phyloP scores from a whole-genome alignment of 2,888 invertebrate genomes.

The Bombylius discolor region DNA sequence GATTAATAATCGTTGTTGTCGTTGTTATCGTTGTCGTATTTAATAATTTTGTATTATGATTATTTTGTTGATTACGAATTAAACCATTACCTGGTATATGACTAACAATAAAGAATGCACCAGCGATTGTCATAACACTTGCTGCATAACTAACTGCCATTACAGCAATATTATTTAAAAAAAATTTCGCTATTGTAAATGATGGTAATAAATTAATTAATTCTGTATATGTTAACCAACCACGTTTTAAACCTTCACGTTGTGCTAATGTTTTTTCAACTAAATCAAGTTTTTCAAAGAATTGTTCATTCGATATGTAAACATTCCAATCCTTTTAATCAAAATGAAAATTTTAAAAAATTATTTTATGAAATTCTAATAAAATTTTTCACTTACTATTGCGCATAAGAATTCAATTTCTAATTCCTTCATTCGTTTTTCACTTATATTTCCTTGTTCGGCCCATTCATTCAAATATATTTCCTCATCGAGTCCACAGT shows the following conservation, averaged over 20 bases:
- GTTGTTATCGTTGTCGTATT: neutral
- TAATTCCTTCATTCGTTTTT: constrained; percentile 61
- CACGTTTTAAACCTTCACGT: constrained; percentile 55
- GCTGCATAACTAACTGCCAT: constrained; percentile 34
- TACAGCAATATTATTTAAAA: constrained; percentile 29
- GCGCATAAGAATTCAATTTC: constrained; percentile 82
- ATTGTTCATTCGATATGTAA: constrained; percentile 61
- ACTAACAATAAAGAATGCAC: constrained; percentile 39
- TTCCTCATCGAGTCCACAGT: constrained; percentile 86
- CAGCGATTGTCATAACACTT: constrained; percentile 34
- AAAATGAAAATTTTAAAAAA: constrained; percentile 4
- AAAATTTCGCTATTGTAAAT: constrained; percentile 29
- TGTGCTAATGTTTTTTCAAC: constrained; percentile 62
- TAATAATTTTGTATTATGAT: neutral
- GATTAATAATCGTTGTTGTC: neutral
- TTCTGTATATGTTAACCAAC: constrained; percentile 76
- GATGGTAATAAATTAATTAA: constrained; percentile 41
- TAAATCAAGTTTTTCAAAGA: constrained; percentile 55
- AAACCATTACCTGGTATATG: constrained; percentile 40
- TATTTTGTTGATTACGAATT: constrained; percentile 14
- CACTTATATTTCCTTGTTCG: constrained; percentile 59
- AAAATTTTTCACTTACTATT: constrained; percentile 51
- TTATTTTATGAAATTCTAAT: neutral
- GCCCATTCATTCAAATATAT: constrained; percentile 88
- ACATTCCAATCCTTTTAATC: constrained; percentile 63